Base-by-base conservation (phyloP, 2,797 vertebrate genomes). In the Phalloptychus januarius region DNA sequence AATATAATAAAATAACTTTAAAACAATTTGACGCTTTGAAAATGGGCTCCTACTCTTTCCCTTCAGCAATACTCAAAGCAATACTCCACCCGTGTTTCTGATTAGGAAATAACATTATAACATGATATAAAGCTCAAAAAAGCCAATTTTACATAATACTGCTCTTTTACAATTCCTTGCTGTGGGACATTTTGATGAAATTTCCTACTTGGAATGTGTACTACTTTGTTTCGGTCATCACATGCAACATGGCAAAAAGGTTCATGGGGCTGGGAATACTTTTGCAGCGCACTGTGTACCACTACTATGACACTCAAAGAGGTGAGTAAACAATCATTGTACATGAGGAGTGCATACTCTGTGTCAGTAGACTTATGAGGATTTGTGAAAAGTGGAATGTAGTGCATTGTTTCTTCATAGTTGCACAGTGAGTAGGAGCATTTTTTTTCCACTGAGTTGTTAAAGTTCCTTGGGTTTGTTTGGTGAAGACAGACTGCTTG, bases 361-460 rank as follows among this genome's bases (percentile, higher is more conserved):
- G 91, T 91, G 80, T 87, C 85, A 83, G 67, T 86, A 82, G 78
- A 86, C 73, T 12, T 79, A 72, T 36, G 78, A 82, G 73, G 78
- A 84, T 81, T 72, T 33, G 72, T 86, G 77, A 78, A 75, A 18
- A 76, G 70, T 85, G 87, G 83, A 93, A 92, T 88, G 83, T 90
- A 81, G 88, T 89, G 88, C 87, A 87, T 88, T n/a, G 3, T 83
- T 74, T 79, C 58, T 6, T 31, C 78, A 79, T 74, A 80, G 85
- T 89, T 88, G 83, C 90, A 93, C 90, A 93, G 91, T 91, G 63
- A 56, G 72, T 72, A 56, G 71, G 75, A 50, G 76, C 61, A 65
- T 71, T 48, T 80, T 61, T 75, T 61, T 83, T 90, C 86, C 88
- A 79, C 90, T 89, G 91, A 91, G 91, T 89, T 79, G 75, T 84